Evolutionary conservation across 2,113 vertebrate genomes (phyloP).

Genomic region (Brachyhypopomus occidentalis): DNA sequence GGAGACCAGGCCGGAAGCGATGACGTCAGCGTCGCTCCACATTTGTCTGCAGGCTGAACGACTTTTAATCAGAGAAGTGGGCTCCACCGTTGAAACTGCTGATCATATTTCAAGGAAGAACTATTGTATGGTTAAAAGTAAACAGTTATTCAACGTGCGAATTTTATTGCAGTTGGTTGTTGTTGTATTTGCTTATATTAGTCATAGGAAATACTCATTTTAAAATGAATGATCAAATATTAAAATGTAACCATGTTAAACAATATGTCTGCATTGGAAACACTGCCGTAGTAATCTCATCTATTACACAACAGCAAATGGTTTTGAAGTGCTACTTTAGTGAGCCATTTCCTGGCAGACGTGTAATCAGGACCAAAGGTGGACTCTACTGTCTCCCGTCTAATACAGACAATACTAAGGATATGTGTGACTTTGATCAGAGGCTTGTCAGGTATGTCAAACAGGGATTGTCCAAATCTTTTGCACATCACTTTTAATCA

Average conservation of each 20-base stretch:
- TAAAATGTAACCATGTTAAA: constrained; percentile 50
- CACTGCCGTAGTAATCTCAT: neutral
- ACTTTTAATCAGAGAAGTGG: constrained; percentile 4
- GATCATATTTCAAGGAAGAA: too few species aligned
- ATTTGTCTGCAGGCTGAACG: constrained; percentile 58
- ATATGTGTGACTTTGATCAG: constrained; percentile 44
- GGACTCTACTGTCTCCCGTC: constrained; percentile 44
- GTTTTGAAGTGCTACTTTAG: constrained; percentile 29
- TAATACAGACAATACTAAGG: constrained; percentile 66
- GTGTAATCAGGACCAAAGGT: constrained; percentile 50
- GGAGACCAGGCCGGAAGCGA: constrained; percentile 72
- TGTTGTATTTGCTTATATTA: too few species aligned
- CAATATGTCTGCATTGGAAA: constrained; percentile 48
- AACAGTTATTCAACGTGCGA: too few species aligned
- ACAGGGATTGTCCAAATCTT: constrained; percentile 39
- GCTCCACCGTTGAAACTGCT: too few species aligned
- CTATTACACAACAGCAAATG: constrained; percentile 30
- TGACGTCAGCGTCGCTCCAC: constrained; percentile 73
- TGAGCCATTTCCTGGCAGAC: constrained; percentile 36
- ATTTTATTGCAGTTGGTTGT: too few species aligned
- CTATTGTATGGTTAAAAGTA: too few species aligned
- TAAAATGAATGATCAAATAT: too few species aligned
- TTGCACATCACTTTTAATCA: constrained; percentile 23
- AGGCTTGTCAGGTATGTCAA: constrained; percentile 27
- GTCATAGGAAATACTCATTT: too few species aligned